phyloP scores from a whole-genome alignment of 2,113 vertebrate genomes.

The Antennarius striatus region DNA sequence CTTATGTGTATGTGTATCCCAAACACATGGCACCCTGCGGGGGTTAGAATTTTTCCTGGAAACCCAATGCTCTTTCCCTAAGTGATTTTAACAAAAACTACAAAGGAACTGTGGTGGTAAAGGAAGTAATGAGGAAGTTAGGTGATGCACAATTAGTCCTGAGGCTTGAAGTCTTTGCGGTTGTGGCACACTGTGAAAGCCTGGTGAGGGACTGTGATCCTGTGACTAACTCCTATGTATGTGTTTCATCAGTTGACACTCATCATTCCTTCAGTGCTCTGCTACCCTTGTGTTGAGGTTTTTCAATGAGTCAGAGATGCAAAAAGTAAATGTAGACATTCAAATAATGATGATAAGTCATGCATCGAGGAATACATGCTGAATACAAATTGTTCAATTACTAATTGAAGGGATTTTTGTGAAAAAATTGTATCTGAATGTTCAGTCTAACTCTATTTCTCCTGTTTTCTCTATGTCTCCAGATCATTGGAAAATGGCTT shows the following conservation, averaged over 20 bases:
- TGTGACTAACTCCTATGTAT: slow-evolving; percentile 43
- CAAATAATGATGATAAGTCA: neutral
- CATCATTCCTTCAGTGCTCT: neutral
- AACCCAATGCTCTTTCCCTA: slow-evolving; percentile 29
- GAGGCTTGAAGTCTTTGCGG: slow-evolving; percentile 36
- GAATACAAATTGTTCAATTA: neutral
- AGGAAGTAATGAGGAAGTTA: slow-evolving; percentile 48
- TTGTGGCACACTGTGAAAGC: slow-evolving; percentile 43
- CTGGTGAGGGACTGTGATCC: slow-evolving; percentile 20
- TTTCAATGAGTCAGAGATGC: neutral
- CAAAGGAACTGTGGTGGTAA: slow-evolving; percentile 27
- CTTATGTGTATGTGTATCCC: slow-evolving; percentile 25
- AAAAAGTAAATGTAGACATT: neutral
- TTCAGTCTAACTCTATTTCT: slow-evolving; percentile 11
- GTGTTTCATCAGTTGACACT: slow-evolving; percentile 36
- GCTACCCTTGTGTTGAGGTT: neutral
- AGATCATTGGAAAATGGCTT: slow-evolving; percentile 72
- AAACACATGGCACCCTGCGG: slow-evolving; percentile 31
- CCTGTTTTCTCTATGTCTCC: slow-evolving; percentile 32
- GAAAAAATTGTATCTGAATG: neutral
- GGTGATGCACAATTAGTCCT: slow-evolving; percentile 58
- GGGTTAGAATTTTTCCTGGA: slow-evolving; percentile 47
- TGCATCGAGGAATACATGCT: too few species aligned
- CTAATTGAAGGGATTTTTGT: neutral
- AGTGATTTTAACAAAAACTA: slow-evolving; percentile 40